phyloP scores from a whole-genome alignment of 2,113 vertebrate genomes.

The Lucifuga dentata region DNA sequence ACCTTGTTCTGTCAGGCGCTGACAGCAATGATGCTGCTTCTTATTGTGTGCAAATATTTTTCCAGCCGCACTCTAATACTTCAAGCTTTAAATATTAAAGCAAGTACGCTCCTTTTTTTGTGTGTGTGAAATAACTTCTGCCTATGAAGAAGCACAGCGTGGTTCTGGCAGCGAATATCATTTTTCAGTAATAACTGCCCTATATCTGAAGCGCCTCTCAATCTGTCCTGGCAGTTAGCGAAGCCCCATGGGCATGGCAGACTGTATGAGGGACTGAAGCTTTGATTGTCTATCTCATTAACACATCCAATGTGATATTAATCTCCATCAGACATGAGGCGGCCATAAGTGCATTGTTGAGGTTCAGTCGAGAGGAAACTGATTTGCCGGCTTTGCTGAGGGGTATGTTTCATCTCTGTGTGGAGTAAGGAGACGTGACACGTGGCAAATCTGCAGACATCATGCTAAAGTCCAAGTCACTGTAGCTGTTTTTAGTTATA shows the following conservation, averaged over 20 bases:
- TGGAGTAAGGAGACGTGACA: constrained; percentile 12
- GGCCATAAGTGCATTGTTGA: constrained; percentile 56
- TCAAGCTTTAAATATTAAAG: constrained; percentile 29
- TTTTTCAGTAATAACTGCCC: constrained; percentile 69
- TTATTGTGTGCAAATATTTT: constrained; percentile 5
- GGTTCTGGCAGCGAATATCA: constrained; percentile 21
- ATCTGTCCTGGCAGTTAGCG: constrained; percentile 62
- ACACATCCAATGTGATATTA: constrained; percentile 71
- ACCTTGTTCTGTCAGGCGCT: constrained; percentile 24
- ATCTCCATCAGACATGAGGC: constrained; percentile 63
- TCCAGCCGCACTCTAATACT: constrained; percentile 1
- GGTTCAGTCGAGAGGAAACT: constrained; percentile 70
- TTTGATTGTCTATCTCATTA: constrained; percentile 76
- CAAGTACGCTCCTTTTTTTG: constrained; percentile 13
- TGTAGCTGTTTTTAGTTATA: too few relatives aligned
- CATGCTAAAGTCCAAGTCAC: constrained; percentile 1
- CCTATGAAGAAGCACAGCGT: constrained; percentile 24
- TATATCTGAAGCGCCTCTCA: constrained; percentile 55
- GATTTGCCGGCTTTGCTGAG: constrained; percentile 43
- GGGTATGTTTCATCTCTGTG: constrained; percentile 31
- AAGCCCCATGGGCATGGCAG: constrained; percentile 50
- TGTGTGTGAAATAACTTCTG: constrained; percentile 27
- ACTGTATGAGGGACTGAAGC: constrained; percentile 56
- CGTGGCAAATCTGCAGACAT: constrained; percentile 28
- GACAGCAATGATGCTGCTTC: constrained; percentile 12